These are phyloP conservation scores for Phortica magna DNA, from an alignment of 2,888 invertebrate genomes.

Conservation along the genomic window DNA sequence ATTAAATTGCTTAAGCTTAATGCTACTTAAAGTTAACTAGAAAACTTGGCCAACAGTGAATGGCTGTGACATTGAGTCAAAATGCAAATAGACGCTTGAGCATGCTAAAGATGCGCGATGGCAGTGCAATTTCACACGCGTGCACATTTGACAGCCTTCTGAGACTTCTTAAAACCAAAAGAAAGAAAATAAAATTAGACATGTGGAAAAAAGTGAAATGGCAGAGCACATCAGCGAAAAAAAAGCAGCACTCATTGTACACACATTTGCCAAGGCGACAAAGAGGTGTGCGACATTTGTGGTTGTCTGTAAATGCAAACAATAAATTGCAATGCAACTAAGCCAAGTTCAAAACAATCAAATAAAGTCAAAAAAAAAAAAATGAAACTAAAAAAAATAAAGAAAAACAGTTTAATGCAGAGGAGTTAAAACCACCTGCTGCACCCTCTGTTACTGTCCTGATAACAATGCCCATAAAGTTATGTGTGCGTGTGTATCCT, in stretches of 20 bases:
- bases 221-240: background rate
- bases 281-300: background rate
- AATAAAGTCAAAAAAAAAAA: background rate
- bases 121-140: slow-evolving; percentile 47
- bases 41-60: slow-evolving; percentile 55
- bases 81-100: background rate
- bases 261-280: background rate
- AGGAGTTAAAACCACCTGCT: slow-evolving; percentile 22
- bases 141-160: slow-evolving; percentile 16
- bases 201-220: background rate
- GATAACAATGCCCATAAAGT: slow-evolving; percentile 19
- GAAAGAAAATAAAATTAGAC: slow-evolving; percentile 11
- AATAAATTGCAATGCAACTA: slow-evolving; percentile 8
- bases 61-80: background rate
- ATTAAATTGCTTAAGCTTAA: slow-evolving; percentile 59
- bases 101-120: background rate
- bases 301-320: background rate
- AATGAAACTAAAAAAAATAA: background rate
- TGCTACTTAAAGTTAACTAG: slow-evolving; percentile 63
- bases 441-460: slow-evolving; percentile 3
- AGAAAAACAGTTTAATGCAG: background rate
- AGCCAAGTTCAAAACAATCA: slow-evolving; percentile 31
- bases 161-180: slow-evolving; percentile 15
- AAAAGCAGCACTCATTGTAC: background rate
- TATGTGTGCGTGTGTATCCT: background rate